Conservation (phyloP, 2,797 vertebrate species). For the Champsocephalus gunnari region DNA sequence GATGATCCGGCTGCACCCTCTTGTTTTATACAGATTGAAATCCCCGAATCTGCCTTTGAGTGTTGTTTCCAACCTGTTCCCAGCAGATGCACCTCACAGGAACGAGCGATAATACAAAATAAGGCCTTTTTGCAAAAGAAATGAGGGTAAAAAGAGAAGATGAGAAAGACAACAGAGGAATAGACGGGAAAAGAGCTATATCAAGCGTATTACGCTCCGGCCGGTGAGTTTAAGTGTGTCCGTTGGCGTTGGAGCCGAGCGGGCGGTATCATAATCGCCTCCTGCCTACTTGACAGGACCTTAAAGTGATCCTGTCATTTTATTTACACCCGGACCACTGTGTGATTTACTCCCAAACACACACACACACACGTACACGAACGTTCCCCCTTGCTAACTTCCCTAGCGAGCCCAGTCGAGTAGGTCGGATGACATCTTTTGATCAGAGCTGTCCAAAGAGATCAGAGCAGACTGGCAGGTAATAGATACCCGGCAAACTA, state of each 20-base stretch:
- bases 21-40: constrained; percentile 36
- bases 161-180: constrained; percentile 43
- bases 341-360: constrained; percentile 79
- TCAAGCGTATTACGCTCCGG: constrained; percentile 76
- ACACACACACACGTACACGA: constrained; percentile 28
- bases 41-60: constrained; percentile 24
- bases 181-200: constrained; percentile 67
- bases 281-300: constrained; percentile 97
- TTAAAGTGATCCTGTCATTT: constrained; percentile 99
- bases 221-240: constrained; percentile 90
- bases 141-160: constrained; percentile 31
- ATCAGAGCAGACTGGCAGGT: constrained; percentile 99
- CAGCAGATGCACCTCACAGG: constrained; percentile 43
- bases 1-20: constrained; percentile 5
- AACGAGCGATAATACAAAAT: constrained; percentile 9
- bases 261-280: constrained; percentile 99
- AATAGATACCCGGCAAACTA: constrained; percentile 96
- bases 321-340: constrained; percentile 95
- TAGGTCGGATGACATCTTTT: constrained; percentile 99
- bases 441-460: constrained; percentile 99
- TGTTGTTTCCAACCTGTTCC: constrained; percentile 44
- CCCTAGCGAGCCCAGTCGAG: constrained; percentile 79
- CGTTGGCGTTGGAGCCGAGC: constrained; percentile 89
- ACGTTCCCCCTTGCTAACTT: constrained; percentile 67
- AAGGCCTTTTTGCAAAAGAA: constrained; percentile 33